These are phyloP conservation scores for Emys orbicularis DNA, from an alignment of 2,797 vertebrate species.

Conservation along the genomic window DNA sequence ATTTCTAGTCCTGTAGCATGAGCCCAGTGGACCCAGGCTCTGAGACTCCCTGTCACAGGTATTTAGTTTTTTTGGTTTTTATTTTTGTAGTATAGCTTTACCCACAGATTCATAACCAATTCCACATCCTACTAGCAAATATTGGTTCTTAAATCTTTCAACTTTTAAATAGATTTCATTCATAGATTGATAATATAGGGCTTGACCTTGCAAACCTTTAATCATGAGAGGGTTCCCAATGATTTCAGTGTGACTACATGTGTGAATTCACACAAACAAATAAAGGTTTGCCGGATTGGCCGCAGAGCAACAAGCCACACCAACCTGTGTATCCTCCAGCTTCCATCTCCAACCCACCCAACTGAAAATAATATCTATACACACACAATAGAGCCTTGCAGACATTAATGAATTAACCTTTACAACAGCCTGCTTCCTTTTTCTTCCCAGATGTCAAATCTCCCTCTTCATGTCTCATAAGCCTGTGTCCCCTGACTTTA, in stretches of 20 bases:
- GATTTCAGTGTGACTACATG: background rate
- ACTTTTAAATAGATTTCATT: background rate
- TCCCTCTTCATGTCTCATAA: too few species aligned
- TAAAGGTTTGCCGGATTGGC: background rate
- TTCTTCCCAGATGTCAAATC: background rate
- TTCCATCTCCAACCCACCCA: background rate
- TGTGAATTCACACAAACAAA: background rate
- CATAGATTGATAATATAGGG: background rate
- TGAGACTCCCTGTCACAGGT: background rate
- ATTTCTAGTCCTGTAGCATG: background rate
- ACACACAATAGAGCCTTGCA: fast-evolving
- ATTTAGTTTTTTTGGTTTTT: background rate
- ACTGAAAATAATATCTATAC: background rate
- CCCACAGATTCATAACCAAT: background rate
- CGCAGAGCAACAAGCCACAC: background rate
- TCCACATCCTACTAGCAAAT: background rate
- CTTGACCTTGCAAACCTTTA: background rate
- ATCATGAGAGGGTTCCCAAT: background rate
- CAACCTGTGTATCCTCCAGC: fast-evolving
- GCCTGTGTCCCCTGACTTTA: background rate
- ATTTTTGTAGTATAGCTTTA: background rate
- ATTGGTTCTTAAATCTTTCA: background rate
- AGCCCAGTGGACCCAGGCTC: background rate
- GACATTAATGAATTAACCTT: background rate
- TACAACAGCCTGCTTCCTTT: background rate